Base-by-base conservation (phyloP, 2,888 invertebrate genomes). In the Eristalinus aeneus region DNA sequence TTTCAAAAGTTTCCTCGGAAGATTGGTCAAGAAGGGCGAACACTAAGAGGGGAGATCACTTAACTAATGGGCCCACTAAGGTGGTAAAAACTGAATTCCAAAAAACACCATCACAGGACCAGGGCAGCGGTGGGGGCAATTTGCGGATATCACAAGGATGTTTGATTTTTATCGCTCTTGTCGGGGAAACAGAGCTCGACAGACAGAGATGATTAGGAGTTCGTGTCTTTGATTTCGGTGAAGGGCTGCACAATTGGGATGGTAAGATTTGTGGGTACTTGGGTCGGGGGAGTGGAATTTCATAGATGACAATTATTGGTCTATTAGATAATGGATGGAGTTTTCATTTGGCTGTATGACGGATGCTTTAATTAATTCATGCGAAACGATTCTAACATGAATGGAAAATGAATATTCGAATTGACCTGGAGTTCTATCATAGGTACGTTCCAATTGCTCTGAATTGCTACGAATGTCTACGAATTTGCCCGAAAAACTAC, bases 1-100 rank as follows among this genome's bases (percentile, higher is more conserved):
- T 80, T 85, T 80, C 36, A 64, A 81, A 85, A 85, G 80, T 85
- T 85, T 80, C n/a, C 71, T 72, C 54, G 22, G 67, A 79, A 58
- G 61, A 76, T 67, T 72, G 71, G 79, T 75, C 64, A 79, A 31
- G 65, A 64, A 58, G 63, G n/a, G 4, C 36, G 46, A 58, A 20
- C 36, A 32, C 56, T 20, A 31, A 27, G 64, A n/a, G 23, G 34
- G 11, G 53, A 22, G 22, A 69, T 23, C 65, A 79, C 75, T 84
- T 67, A 78, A 75, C 79, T 84, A 83, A 83, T 83, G 64, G 78
- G 74, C 31, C 68, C 75, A 32, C 54, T 23, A 85, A 76, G 72
- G 84, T 80, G 72, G 75, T 63, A 68, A 72, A 34, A 58, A 63
- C n/a, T 27, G 60, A 61, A 85, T 80, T 80, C 67, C 58, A 22